phyloP scores from a whole-genome alignment of 2,888 invertebrate genomes.

The Oscheius sp. region DNA sequence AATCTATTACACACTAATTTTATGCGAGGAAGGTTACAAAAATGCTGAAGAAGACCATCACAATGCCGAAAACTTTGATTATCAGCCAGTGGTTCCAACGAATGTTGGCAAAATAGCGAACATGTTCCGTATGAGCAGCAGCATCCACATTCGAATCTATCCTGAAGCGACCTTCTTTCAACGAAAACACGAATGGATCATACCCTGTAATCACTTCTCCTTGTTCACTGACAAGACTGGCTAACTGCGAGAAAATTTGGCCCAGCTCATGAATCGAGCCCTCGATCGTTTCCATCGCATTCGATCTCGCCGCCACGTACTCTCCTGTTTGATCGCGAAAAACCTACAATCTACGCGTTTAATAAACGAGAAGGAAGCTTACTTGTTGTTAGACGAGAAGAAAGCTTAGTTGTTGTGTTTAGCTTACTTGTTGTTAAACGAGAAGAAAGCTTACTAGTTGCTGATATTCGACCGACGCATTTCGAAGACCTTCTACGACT shows the following conservation, averaged over 20 bases:
- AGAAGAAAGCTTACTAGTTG: too few relatives aligned
- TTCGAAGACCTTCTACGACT: conserved; percentile 89
- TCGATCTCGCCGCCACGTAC: conserved; percentile 84
- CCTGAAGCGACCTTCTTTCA: conserved; percentile 76
- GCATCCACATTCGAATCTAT: conserved; percentile 97
- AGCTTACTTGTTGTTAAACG: too few relatives aligned
- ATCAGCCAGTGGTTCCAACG: conserved; percentile 97
- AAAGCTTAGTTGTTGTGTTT: too few relatives aligned
- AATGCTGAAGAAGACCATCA: conserved; percentile 98
- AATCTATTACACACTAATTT: conserved; percentile 49
- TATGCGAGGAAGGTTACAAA: conserved; percentile 96
- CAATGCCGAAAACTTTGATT: conserved; percentile 97
- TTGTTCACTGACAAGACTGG: conserved; percentile 92
- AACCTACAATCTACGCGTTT: conserved; percentile 3
- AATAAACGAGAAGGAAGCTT: neutral
- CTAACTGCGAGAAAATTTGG: conserved; percentile 85
- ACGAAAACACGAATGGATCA: neutral
- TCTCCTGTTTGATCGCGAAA: conserved; percentile 37
- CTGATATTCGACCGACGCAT: conserved; percentile 54
- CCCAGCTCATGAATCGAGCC: conserved; percentile 97
- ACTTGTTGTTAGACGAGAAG: conserved; percentile 48
- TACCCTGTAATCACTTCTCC: conserved; percentile 84
- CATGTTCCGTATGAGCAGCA: conserved; percentile 93
- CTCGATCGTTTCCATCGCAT: conserved; percentile 99
- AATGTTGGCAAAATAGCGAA: conserved; percentile 94